Evolutionary conservation across 2,797 vertebrate genomes (phyloP).

Genomic region (Chelmon rostratus): DNA sequence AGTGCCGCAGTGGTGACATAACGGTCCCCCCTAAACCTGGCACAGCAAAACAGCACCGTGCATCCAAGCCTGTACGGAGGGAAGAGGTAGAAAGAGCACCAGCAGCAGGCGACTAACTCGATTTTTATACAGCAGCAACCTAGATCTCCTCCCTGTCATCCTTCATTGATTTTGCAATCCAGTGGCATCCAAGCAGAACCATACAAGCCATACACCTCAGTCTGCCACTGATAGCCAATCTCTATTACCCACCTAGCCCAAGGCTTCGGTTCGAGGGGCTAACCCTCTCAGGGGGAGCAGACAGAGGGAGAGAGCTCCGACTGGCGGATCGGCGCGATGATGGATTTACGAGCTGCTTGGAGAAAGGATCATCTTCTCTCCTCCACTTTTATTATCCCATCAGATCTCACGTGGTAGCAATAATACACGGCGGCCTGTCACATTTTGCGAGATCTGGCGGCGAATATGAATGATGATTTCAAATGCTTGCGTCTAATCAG

Average conservation of each 20-base stretch:
- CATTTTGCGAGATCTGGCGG: constrained; percentile 63
- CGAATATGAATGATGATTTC: constrained; percentile 73
- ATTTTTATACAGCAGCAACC: constrained; percentile 68
- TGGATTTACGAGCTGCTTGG: constrained; percentile 77
- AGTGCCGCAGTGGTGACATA: constrained; percentile 69
- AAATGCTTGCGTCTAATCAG: constrained; percentile 72
- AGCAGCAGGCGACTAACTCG: constrained; percentile 51
- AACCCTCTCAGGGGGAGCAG: constrained; percentile 55
- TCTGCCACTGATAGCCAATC: constrained; percentile 75
- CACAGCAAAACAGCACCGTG: constrained; percentile 42
- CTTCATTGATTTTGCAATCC: constrained; percentile 83
- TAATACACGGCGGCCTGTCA: constrained; percentile 76
- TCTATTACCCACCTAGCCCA: constrained; percentile 74
- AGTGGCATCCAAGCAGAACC: constrained; percentile 75
- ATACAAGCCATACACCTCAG: constrained; percentile 70
- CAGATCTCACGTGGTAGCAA: constrained; percentile 69
- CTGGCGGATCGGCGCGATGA: constrained; percentile 63
- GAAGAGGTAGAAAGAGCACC: constrained; percentile 20
- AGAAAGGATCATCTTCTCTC: constrained; percentile 72
- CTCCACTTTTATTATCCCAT: constrained; percentile 80
- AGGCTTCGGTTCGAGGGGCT: constrained; percentile 66
- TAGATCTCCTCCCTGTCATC: constrained; percentile 78
- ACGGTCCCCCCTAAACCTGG: constrained; percentile 64
- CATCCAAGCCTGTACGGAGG: constrained; percentile 44
- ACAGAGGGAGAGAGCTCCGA: constrained; percentile 43